A percentile compares a stretch with the other conserved stretches of the same genome.
Evolutionary conservation across 2,797 vertebrate species (phyloP).

Genomic region (Meda fulgida): DNA sequence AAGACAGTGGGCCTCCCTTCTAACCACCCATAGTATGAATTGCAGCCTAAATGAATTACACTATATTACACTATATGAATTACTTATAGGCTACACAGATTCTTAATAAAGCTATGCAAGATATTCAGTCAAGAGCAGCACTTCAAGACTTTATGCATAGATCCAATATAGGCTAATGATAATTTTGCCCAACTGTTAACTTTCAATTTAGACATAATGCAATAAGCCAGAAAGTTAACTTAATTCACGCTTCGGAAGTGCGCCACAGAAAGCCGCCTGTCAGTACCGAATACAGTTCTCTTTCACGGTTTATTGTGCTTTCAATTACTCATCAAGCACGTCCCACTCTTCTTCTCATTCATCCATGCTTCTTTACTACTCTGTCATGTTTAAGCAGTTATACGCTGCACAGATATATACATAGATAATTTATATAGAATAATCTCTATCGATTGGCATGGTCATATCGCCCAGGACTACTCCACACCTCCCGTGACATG

Average conservation of each 20-base stretch:
- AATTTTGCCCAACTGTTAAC: neutral
- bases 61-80: neutral
- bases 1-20: neutral
- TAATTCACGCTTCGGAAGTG: neutral
- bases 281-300: neutral
- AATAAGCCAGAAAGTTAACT: no score
- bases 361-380: neutral
- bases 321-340: neutral
- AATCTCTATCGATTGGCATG: neutral
- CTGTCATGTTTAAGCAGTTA: neutral
- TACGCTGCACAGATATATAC: neutral
- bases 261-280: neutral
- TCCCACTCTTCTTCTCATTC: neutral
- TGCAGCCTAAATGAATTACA: no score
- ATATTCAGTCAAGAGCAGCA: neutral
- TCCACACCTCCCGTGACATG: no score
- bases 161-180: neutral
- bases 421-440: neutral
- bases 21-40: neutral
- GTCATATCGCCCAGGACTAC: neutral
- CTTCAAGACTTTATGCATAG: neutral
- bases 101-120: neutral
- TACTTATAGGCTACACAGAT: neutral
- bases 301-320: neutral
- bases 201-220: no score